Base-by-base conservation (phyloP, 2,888 invertebrate genomes). In the Archips crataeganus region DNA sequence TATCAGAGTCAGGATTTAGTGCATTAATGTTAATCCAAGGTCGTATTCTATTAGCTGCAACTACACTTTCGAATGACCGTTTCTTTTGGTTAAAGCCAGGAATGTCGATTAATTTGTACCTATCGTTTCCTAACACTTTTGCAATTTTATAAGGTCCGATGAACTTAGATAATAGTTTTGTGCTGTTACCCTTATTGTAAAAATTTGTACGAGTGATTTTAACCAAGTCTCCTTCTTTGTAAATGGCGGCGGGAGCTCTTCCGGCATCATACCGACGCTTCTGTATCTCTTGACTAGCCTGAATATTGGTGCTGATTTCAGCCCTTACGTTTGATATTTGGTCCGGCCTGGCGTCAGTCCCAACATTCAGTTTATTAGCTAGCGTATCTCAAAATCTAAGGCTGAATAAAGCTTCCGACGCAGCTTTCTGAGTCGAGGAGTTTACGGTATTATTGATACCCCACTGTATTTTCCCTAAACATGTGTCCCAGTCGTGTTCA, bases 391-490 rank as follows among this genome's bases (percentile, higher is more conserved):
- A 71, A 11, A 74, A 71, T 23, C 69, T 74, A 32, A 77, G 71
- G 2, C 77, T 69, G 70, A 77, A 77, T 3, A 76, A 42, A 2
- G 71, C 70, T 62, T 77, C 77, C 8, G 77, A 60, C 3, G 76
- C 74, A 3, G 75, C 39, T 59, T 70, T 75, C 0, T 70, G 71
- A 3, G 71, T 76, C 9, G 74, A 71, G 11, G 75, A 71, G 64
- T 76, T 76, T 8, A 77, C 11, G 2, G 77, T 76, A 23, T 76
- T 77, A 15, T 78, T 77, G 2, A 78, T 15, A 0, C 78, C 78
- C 76, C 77, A 76, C 65, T 78, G 77, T 9, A 78, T 1, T 67
- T 75, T 76, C 0, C 75, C 73, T 49, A 76, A 32, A 4, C 45
- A 64, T 4, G 36, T 69, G 34, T 77, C 77, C 60, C 74, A 75